Evolutionary conservation across 2,113 vertebrate species (phyloP).

Genomic region (Bos javanicus): DNA sequence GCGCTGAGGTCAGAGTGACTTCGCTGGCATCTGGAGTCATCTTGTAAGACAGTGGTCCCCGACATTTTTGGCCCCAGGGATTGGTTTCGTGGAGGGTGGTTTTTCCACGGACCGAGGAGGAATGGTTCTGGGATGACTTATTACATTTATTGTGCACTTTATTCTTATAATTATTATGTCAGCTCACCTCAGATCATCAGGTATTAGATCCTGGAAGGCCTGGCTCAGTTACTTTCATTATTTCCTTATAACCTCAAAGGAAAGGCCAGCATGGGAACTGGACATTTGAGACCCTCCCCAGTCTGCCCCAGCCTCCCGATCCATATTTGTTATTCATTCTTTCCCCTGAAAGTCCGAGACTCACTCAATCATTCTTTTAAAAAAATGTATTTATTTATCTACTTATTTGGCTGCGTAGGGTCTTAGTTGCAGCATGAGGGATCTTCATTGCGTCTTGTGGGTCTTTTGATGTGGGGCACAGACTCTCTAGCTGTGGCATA

Average conservation of each 20-base stretch:
- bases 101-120: background rate
- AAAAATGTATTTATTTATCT: background rate
- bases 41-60: background rate
- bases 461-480: background rate
- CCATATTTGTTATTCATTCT: background rate
- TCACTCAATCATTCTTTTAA: background rate
- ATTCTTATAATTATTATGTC: background rate
- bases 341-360: background rate
- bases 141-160: background rate
- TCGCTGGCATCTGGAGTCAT: background rate
- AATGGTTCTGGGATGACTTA: background rate
- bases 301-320: background rate
- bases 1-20: background rate
- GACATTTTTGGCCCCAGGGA: background rate
- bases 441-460: background rate
- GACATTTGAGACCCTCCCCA: background rate
- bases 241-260: background rate
- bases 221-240: background rate
- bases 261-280: background rate
- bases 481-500: background rate
- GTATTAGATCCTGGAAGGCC: background rate
- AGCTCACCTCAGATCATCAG: background rate
- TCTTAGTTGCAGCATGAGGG: background rate
- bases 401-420: background rate
- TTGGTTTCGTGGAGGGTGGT: background rate